Base-by-base conservation (phyloP, 2,888 invertebrate species). In the Phorcus lineatus region DNA sequence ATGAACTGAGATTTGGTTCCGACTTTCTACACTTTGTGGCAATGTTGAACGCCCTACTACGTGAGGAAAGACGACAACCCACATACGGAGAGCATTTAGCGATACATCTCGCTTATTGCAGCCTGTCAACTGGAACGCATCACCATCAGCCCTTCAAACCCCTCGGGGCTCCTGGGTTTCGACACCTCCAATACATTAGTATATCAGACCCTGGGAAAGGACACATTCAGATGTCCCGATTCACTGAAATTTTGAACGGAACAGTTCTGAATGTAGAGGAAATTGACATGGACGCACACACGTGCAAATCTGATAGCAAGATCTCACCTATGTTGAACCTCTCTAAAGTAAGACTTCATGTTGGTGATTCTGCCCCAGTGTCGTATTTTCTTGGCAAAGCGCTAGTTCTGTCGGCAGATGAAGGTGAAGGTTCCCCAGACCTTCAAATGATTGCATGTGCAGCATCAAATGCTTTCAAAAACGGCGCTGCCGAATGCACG, bases 171-270 rank as follows among this genome's bases (percentile, higher is more conserved):
- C 87, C 88, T 2, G 88, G 88, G 6, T 88, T 88, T 79, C 82
- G 87, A 13, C 85, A 85, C 9, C 82, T 85, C 79, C 83, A 86
- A 17, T 87, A 87, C 79, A 86, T 87, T 85, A 86, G 87, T 22
- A 70, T 87, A 17, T 87, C 88, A 11, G 87, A 88, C 74, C 88
- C 88, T 0, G 88, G 88, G 0, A 86, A 87, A 31, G 87, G 88
- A 7, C 88, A 88, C 77, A 84, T 87, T n/a, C 79, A 86, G 80
- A 88, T 87, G 9, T 86, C 88, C 17, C 80, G 87, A 52, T 86
- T 83, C 70, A 70, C 79, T 11, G 87, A 86, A n/a, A 86, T 87
- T 87, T 84, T 88, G 86, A 78, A 83, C 70, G 88, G 88, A 17
- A 85, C 87, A 74, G 86, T 88, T 53, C 83, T 88, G 47, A 86